These are phyloP conservation scores for Labroides dimidiatus DNA, from an alignment of 2,797 vertebrate genomes.

Conservation along the genomic window DNA sequence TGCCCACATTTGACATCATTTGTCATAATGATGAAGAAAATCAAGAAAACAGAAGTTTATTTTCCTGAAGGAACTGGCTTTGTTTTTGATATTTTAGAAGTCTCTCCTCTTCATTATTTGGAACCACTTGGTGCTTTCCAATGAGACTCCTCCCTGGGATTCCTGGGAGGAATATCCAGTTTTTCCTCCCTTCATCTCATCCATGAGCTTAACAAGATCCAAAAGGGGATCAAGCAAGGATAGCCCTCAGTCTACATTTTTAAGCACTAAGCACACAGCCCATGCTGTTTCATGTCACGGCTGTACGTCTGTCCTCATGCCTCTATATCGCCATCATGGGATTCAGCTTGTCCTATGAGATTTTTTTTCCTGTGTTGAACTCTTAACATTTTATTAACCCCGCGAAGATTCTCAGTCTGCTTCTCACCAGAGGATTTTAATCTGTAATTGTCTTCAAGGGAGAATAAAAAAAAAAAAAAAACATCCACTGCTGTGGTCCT, in stretches of 20 bases:
- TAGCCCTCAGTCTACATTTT: conserved; percentile 63
- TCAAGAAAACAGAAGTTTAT: neutral
- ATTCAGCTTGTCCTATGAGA: conserved; percentile 23
- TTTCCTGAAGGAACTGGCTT: conserved; percentile 1
- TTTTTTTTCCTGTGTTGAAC: conserved; percentile 19
- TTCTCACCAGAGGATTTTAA: conserved; percentile 42
- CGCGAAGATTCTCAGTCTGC: conserved; percentile 14
- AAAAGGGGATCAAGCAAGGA: conserved; percentile 64
- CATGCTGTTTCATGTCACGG: conserved; percentile 44
- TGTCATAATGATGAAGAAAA: conserved; percentile 6
- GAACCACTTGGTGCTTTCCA: conserved; percentile 40
- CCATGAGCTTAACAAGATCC: conserved; percentile 64
- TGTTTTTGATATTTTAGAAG: conserved; percentile 6
- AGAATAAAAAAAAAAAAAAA: conserved; percentile 15
- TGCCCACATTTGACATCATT: conserved; percentile 16
- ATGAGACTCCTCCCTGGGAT: conserved; percentile 39
- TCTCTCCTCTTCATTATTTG: conserved; percentile 31
- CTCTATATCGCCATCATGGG: conserved; percentile 22
- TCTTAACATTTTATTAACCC: conserved; percentile 39
- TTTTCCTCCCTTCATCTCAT: conserved; percentile 53
- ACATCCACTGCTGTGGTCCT: conserved; percentile 45
- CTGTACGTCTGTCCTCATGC: conserved; percentile 44
- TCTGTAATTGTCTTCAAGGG: conserved; percentile 48
- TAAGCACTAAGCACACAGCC: conserved; percentile 57
- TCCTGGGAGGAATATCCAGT: conserved; percentile 54